phyloP scores from a whole-genome alignment of 1,140 invertebrate species.

The Euura saliciscinereae region DNA sequence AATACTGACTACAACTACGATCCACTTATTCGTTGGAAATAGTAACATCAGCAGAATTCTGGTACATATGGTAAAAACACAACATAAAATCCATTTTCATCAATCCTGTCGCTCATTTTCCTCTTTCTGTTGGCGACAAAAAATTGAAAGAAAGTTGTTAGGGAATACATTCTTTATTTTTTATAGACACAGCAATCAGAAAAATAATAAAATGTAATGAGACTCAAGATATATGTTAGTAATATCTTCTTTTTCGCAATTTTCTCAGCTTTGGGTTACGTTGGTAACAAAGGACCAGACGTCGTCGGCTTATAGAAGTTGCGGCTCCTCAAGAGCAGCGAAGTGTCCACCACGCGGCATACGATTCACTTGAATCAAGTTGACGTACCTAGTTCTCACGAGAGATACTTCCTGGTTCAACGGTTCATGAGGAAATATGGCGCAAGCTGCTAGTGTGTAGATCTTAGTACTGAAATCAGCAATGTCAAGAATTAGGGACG shows the following conservation, averaged over 20 bases:
- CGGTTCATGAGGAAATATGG: slow-evolving; percentile 68
- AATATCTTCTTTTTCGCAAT: neutral
- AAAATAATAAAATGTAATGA: no score
- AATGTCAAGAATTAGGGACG: neutral
- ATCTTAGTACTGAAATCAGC: slow-evolving; percentile 63
- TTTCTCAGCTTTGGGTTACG: slow-evolving; percentile 31
- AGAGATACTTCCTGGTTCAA: slow-evolving; percentile 65
- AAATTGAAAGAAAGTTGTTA: no score
- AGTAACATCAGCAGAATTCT: no score
- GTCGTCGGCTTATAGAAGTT: slow-evolving; percentile 72
- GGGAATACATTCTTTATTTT: no score
- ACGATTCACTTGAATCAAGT: slow-evolving; percentile 69
- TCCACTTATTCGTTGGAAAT: no score
- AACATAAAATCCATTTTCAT: no score
- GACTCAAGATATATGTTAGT: neutral
- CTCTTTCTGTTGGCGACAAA: no score
- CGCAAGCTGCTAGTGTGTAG: slow-evolving; percentile 68
- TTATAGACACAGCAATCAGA: no score
- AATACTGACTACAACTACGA: no score
- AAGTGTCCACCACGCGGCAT: slow-evolving; percentile 81
- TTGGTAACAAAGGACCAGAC: slow-evolving; percentile 54
- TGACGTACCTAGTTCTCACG: slow-evolving; percentile 65
- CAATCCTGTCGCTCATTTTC: no score
- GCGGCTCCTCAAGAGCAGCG: slow-evolving; percentile 79
- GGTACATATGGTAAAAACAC: no score